phyloP scores from a whole-genome alignment of 2,888 invertebrate species.

The Alcis repandata region DNA sequence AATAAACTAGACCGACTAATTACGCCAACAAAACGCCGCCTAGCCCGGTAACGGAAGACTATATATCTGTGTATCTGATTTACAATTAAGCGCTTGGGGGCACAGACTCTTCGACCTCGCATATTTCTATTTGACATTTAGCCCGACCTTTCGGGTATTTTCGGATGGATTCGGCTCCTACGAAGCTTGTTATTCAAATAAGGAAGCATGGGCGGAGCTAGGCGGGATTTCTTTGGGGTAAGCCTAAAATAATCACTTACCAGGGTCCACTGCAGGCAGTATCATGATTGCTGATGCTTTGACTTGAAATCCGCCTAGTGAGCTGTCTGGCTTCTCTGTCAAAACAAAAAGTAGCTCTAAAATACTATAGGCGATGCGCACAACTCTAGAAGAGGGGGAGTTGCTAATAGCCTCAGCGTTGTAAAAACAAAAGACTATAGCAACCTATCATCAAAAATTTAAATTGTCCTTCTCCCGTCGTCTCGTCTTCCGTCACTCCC shows the following conservation, averaged over 20 bases:
- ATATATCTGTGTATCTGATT: constrained; percentile 45
- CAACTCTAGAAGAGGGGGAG: too few species aligned
- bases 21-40: constrained; percentile 33
- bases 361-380: too few species aligned
- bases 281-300: too few species aligned
- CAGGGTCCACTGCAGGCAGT: not conserved
- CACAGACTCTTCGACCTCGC: constrained; percentile 67
- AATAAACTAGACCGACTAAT: constrained; percentile 29
- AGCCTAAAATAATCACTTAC: not conserved
- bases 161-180: constrained; percentile 74
- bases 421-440: too few species aligned
- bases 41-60: constrained; percentile 35
- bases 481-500: too few species aligned
- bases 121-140: constrained; percentile 77
- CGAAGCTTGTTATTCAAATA: constrained; percentile 66
- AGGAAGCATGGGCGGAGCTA: constrained; percentile 44
- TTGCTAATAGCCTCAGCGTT: too few species aligned
- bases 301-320: too few species aligned
- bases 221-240: constrained; percentile 43
- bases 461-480: not conserved
- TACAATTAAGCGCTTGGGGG: constrained; percentile 59
- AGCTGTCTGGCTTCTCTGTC: too few species aligned
- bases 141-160: constrained; percentile 78
- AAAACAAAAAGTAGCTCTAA: too few species aligned
- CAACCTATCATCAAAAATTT: not conserved